Base-by-base conservation (phyloP, 2,888 invertebrate species). In the Cataglyphis livida region DNA sequence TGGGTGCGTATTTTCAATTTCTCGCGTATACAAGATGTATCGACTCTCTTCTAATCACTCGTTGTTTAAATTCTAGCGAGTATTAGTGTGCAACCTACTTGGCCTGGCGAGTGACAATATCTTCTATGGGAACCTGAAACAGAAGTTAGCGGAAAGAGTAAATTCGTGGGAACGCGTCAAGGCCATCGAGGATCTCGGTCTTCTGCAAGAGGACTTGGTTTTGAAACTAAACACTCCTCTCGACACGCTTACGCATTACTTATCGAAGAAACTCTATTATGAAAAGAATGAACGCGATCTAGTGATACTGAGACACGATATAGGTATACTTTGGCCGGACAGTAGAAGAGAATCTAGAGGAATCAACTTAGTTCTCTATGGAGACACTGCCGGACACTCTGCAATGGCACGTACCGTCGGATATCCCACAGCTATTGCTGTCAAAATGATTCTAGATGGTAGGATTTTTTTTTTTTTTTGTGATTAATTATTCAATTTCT, bases 371-470 rank as follows among this genome's bases (percentile, higher is more conserved):
- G 98, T 99, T 0, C 97, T 97, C 79, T 98, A 99, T 90, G 99
- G 99, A 0, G 97, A 97, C 85, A 95, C 96, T 0, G 95, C 95
- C 25, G 97, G 98, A 0, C 98, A 98, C 94, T 99, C 99, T 0
- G 99, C 99, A 38, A 99, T 99, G 99, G 98, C 98, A 0, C 96
- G 97, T 92, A 98, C 98, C 10, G 98, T 99, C 10, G 98, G 98
- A 32, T 98, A 97, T 95, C 99, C 97, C 0, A 97, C 99, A 7
- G 99, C 98, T 28, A 99, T 99, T 90, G 99, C 99, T 1, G 97
- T 98, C 0, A 99, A 99, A 95, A 99, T 99, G 99, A 96, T 99
- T 85, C 95, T 99, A 18, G 98, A 99, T 95, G 99, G 99, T 25
- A 25, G 25, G 25, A 25, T 25, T 25, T 1, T 25, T 65, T 1